Percentiles rank a stretch among this genome's conserved stretches.
Conservation (phyloP, 1,140 invertebrate genomes). For the Panagrolaimus sp. region DNA sequence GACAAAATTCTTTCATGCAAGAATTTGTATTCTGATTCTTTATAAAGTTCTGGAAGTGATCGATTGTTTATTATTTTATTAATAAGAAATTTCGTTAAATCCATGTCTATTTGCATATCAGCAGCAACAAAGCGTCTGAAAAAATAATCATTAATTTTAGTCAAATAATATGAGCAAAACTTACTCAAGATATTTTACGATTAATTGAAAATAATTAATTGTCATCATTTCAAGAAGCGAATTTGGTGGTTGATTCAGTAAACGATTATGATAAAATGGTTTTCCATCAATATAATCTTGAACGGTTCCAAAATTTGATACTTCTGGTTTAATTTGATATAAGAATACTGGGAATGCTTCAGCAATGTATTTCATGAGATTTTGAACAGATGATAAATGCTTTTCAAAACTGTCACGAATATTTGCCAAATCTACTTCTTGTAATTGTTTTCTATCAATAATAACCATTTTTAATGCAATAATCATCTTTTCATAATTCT, state of each 20-base stretch:
- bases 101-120: background rate
- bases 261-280: background rate
- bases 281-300: background rate
- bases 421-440: background rate
- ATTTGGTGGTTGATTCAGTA: background rate
- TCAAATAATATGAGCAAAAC: background rate
- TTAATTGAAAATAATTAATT: background rate
- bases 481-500: background rate
- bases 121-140: constrained; percentile 5
- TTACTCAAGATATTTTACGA: constrained; percentile 9
- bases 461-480: background rate
- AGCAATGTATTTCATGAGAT: constrained; percentile 1
- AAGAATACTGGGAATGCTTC: constrained; percentile 8
- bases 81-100: constrained; percentile 6
- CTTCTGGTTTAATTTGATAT: background rate
- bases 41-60: constrained; percentile 10
- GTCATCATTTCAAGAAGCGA: background rate
- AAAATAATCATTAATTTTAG: background rate
- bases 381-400: background rate
- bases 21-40: constrained; percentile 5
- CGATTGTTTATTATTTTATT: constrained; percentile 4
- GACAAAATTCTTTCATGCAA: background rate
- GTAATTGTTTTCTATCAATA: background rate
- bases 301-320: background rate
- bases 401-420: background rate